Evolutionary conservation across 2,113 vertebrate species (phyloP), one percentile per base, ranked within the genome.

Genomic region (Tretioscincus oriximinensis): DNA sequence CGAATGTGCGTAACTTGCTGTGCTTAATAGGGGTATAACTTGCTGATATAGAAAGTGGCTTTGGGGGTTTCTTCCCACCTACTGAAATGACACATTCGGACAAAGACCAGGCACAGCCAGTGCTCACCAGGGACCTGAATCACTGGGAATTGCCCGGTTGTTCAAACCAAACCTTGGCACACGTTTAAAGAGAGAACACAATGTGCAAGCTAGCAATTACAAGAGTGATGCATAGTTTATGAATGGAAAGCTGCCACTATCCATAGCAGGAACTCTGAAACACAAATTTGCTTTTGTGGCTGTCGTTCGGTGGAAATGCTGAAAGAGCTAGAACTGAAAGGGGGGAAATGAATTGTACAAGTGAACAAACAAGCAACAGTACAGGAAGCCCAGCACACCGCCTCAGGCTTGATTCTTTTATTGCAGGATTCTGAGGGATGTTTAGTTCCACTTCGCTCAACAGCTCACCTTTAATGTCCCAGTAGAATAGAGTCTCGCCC

Each of bases 141-240:
- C 80, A 83, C 81, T 85, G 78, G 90, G 76, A 58, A 64, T 76
- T 77, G 84, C 77, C 91, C 78, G 87, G 24, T 88, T 88, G 86
- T 89, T 81, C 54, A 85, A 69, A 73, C 77, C 11, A 9, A 71
- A 74, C 78, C 89, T 90, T 88, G 88, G 87, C 92, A 89, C 90
- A 92, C 85, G 78, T 91, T 88, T 84, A 80, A 87, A 91, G 86
- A 70, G 81, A 76, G 73, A 35, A 60, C 82, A 70, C 82, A 88
- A 92, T 92, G 89, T 92, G 87, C 70, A 76, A 79, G 76, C 74
- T 78, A 78, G 91, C 90, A 92, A 85, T 93, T 91, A 91, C 82
- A 92, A 77, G 73, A 75, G 82, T 74, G 88, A 89, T 74, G 67
- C 82, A 75, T 81, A 76, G 84, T 87, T 84, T 82, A n/a, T 89